These are phyloP conservation scores for Catamblyrhynchus diadema DNA, from an alignment of 2,797 vertebrate genomes.

Conservation along the genomic window DNA sequence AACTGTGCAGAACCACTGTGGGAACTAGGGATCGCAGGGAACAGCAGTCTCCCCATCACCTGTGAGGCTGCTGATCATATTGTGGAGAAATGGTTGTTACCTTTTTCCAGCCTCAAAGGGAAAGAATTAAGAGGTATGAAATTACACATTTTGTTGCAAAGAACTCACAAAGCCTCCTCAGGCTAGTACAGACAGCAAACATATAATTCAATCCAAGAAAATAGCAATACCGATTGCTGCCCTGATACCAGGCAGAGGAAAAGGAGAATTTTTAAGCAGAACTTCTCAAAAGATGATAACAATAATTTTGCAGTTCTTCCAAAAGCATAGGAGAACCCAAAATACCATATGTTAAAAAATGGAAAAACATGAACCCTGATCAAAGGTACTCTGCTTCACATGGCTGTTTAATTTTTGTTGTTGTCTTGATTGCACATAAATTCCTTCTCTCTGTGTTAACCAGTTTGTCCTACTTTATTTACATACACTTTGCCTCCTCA, in stretches of 20 bases:
- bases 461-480: not conserved
- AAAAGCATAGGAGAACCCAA: not conserved
- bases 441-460: not conserved
- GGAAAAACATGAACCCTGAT: not conserved
- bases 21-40: not conserved
- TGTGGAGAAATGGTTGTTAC: not conserved
- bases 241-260: not conserved
- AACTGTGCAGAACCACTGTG: not conserved
- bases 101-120: not conserved
- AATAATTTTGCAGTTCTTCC: not conserved
- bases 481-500: not conserved
- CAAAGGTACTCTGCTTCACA: not conserved
- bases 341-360: not conserved
- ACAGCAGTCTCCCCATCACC: not conserved
- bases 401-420: not conserved
- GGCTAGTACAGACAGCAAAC: not conserved
- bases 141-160: not conserved
- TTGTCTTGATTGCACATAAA: not conserved
- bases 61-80: not conserved
- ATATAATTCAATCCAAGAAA: not conserved
- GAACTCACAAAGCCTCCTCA: constrained; percentile 6
- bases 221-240: not conserved
- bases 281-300: not conserved
- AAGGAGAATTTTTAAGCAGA: not conserved
- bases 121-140: constrained; percentile 15